A percentile compares a stretch with the other conserved stretches of the same genome.
These are phyloP conservation scores for Baronia brevicornis DNA, from an alignment of 2,888 invertebrate species.

Conservation along the genomic window DNA sequence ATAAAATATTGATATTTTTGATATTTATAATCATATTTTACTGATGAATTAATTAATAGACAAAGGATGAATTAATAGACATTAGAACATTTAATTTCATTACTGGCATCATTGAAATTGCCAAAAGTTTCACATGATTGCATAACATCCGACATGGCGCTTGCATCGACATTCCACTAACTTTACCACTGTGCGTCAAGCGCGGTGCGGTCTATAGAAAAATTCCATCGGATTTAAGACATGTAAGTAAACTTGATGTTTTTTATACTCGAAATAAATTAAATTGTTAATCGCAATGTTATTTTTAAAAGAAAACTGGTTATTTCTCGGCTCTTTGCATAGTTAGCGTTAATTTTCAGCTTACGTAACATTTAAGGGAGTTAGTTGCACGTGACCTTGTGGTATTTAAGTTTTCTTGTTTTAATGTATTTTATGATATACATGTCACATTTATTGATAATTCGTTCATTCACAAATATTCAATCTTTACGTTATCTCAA, in stretches of 20 bases:
- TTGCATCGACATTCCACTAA: slow-evolving; percentile 45
- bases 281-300: neutral
- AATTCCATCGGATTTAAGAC: slow-evolving; percentile 61
- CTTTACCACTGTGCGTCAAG: slow-evolving; percentile 68
- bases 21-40: no score
- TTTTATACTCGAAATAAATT: slow-evolving; percentile 5
- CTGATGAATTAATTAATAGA: no score
- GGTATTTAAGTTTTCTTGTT: slow-evolving; percentile 29
- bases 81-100: no score
- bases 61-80: no score
- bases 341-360: slow-evolving; percentile 30
- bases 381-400: slow-evolving; percentile 72
- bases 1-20: no score
- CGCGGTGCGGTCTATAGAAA: slow-evolving; percentile 61
- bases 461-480: slow-evolving; percentile 10
- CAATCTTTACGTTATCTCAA: slow-evolving; percentile 20
- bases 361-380: slow-evolving; percentile 67
- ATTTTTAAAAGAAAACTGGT: neutral
- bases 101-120: slow-evolving; percentile 17
- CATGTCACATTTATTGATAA: slow-evolving; percentile 5
- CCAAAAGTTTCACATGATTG: slow-evolving; percentile 55
- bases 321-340: slow-evolving; percentile 1
- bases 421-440: slow-evolving; percentile 9
- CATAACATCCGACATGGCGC: slow-evolving; percentile 58
- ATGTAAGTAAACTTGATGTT: slow-evolving; percentile 47